phyloP scores from a whole-genome alignment of 2,113 vertebrate genomes.

The Bettongia penicillata region DNA sequence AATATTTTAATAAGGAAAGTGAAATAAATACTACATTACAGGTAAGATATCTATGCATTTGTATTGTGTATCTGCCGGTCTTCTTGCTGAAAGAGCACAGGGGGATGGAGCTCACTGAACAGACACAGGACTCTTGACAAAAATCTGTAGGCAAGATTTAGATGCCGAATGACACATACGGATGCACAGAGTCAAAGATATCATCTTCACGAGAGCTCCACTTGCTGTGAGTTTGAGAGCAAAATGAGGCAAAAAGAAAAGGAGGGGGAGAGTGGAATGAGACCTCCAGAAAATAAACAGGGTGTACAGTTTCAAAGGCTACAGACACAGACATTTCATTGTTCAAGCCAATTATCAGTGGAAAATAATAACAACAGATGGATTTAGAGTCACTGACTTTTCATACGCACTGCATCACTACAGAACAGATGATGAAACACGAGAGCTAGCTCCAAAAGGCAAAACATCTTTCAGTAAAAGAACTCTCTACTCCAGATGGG shows the following conservation, averaged over 20 bases:
- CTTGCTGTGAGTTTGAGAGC: constrained; percentile 81
- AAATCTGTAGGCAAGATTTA: constrained; percentile 81
- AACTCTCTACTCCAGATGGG: constrained; percentile 95
- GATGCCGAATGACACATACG: constrained; percentile 87
- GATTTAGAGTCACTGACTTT: constrained; percentile 96
- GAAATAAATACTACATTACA: constrained; percentile 81
- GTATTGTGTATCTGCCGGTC: constrained; percentile 71
- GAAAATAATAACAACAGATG: constrained; percentile 99
- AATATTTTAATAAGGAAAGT: constrained; percentile 83
- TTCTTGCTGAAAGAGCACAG: constrained; percentile 67
- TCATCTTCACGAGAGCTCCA: constrained; percentile 85
- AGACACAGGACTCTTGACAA: constrained; percentile 78
- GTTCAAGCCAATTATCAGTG: constrained; percentile 99
- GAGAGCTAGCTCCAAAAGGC: constrained; percentile 92
- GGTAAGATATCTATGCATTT: constrained; percentile 73
- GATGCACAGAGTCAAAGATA: constrained; percentile 88
- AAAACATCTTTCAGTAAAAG: constrained; percentile 88
- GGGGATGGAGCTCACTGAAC: constrained; percentile 63
- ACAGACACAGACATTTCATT: constrained; percentile 99
- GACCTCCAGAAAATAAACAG: constrained; percentile 93
- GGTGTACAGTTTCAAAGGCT: constrained; percentile 97
- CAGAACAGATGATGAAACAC: constrained; percentile 98
- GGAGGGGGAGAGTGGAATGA: constrained; percentile 75
- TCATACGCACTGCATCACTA: constrained; percentile 92
- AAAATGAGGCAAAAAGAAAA: constrained; percentile 67